Evolutionary conservation across 2,888 invertebrate species (phyloP).

Genomic region (Chrysolina haemoptera): DNA sequence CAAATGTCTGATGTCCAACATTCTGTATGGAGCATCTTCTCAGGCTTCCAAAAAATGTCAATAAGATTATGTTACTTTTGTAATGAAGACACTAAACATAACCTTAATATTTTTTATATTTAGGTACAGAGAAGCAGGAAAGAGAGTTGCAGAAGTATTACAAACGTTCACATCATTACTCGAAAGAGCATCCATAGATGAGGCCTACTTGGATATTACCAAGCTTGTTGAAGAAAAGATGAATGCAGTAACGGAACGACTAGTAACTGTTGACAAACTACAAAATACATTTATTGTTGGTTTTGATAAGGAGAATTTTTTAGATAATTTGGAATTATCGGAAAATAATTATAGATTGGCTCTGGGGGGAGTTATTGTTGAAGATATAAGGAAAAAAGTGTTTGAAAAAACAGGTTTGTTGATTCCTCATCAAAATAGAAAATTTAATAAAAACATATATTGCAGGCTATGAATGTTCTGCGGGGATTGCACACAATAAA

Average conservation of each 20-base stretch:
- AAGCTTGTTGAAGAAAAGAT: conserved; percentile 74
- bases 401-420: conserved; percentile 80
- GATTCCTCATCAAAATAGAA: neutral
- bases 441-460: neutral
- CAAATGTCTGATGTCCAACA: too few relatives aligned
- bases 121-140: conserved; percentile 89
- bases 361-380: conserved; percentile 87
- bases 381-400: conserved; percentile 89
- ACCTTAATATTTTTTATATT: neutral
- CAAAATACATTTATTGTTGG: conserved; percentile 79
- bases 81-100: too few relatives aligned
- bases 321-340: conserved; percentile 73
- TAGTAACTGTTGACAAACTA: conserved; percentile 63
- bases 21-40: too few relatives aligned
- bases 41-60: too few relatives aligned
- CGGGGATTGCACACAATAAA: conserved; percentile 97
- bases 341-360: conserved; percentile 81
- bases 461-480: conserved; percentile 90
- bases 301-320: conserved; percentile 73
- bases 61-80: too few relatives aligned
- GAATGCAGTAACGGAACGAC: conserved; percentile 55
- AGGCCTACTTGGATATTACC: conserved; percentile 96
- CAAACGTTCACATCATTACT: conserved; percentile 84
- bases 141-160: conserved; percentile 89
- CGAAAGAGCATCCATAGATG: conserved; percentile 97